These are phyloP conservation scores for Coenonympha glycerion DNA, from an alignment of 2,888 invertebrate species.

Conservation along the genomic window DNA sequence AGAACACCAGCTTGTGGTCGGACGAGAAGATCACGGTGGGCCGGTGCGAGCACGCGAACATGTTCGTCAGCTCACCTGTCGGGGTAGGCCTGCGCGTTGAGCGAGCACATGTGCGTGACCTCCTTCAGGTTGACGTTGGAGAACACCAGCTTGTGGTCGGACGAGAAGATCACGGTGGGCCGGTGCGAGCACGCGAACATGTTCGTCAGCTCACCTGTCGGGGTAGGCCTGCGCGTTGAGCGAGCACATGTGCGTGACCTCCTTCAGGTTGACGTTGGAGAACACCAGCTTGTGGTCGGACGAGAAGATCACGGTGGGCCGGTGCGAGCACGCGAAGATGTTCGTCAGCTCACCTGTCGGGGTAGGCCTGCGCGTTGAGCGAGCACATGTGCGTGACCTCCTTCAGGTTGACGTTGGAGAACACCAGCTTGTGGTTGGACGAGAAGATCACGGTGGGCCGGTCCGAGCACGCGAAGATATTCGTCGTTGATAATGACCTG, in stretches of 20 bases:
- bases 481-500: conserved; percentile 91
- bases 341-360: conserved; percentile 92
- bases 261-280: no score
- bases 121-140: no score
- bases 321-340: conserved; percentile 99
- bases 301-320: no score
- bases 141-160: no score
- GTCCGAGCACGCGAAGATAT: conserved; percentile 99
- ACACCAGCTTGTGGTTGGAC: conserved; percentile 98
- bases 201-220: conserved; percentile 90
- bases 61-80: conserved; percentile 90
- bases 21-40: no score
- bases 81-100: no score
- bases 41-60: no score
- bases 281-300: no score
- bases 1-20: no score
- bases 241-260: conserved; percentile 98
- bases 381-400: conserved; percentile 99
- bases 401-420: conserved; percentile 97
- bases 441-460: conserved; percentile 99
- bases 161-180: no score
- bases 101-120: no score
- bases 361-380: conserved; percentile 94
- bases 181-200: conserved; percentile 99
- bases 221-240: conserved; percentile 96